These are phyloP conservation scores for Andrena bicolor DNA, from an alignment of 2,888 invertebrate species.

Conservation along the genomic window DNA sequence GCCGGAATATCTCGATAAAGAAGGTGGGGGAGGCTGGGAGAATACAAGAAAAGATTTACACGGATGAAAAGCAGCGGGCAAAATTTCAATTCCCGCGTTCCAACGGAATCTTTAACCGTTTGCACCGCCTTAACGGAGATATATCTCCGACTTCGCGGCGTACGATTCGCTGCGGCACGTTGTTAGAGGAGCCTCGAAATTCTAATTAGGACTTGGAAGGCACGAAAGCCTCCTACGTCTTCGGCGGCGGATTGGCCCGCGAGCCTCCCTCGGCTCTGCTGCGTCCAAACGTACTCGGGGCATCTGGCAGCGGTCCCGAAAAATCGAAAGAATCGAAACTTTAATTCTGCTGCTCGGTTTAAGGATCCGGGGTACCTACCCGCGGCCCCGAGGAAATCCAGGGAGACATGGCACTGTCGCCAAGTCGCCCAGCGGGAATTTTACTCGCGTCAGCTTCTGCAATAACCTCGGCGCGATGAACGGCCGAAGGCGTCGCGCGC, in stretches of 20 bases:
- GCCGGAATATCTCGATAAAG: slow-evolving; percentile 32
- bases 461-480: slow-evolving; percentile 12
- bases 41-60: slow-evolving; percentile 4
- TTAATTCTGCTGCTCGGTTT: no score
- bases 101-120: neutral
- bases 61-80: slow-evolving; percentile 8
- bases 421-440: neutral
- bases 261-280: no score
- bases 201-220: no score
- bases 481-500: slow-evolving; percentile 10
- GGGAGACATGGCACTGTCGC: neutral
- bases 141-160: neutral
- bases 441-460: neutral
- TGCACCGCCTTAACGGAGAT: neutral
- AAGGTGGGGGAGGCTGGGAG: slow-evolving; percentile 3
- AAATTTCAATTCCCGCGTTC: slow-evolving; percentile 10
- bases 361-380: no score
- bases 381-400: neutral
- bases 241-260: no score
- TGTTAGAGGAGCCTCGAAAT: no score
- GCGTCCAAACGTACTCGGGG: no score
- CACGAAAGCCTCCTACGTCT: no score
- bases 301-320: no score
- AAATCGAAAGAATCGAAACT: no score
- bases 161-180: neutral